phyloP scores from a whole-genome alignment of 2,888 invertebrate species.

The Neocrepidodera transversa region DNA sequence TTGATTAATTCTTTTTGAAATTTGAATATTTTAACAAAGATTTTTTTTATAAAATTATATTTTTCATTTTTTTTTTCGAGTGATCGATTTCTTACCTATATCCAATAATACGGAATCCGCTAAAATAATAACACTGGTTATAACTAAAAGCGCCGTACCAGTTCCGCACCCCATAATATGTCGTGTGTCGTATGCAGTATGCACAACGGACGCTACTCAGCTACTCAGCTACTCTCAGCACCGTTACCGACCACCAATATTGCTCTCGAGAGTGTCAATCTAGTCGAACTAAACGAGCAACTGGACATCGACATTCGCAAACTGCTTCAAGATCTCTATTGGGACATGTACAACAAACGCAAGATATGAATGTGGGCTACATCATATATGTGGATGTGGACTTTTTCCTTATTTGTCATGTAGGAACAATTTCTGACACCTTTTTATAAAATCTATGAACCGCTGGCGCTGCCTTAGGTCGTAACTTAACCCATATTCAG shows the following conservation, averaged over 20 bases:
- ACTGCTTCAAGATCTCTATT: slow-evolving; percentile 43
- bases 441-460: slow-evolving; percentile 15
- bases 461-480: slow-evolving; percentile 11
- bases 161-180: slow-evolving; percentile 46
- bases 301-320: slow-evolving; percentile 45
- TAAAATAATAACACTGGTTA: slow-evolving; percentile 55
- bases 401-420: slow-evolving; percentile 45
- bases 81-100: slow-evolving; percentile 62
- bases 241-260: slow-evolving; percentile 27
- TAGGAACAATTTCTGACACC: slow-evolving; percentile 21
- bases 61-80: no score
- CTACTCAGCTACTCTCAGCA: not conserved
- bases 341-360: slow-evolving; percentile 41
- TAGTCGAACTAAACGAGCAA: slow-evolving; percentile 41
- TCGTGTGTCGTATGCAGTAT: slow-evolving; percentile 4
- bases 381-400: slow-evolving; percentile 43
- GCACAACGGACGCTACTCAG: not conserved
- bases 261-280: slow-evolving; percentile 21
- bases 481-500: no score
- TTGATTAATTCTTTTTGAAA: no score
- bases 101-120: slow-evolving; percentile 63
- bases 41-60: no score
- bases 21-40: no score
- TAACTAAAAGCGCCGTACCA: slow-evolving; percentile 51
- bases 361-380: slow-evolving; percentile 47